phyloP scores from a whole-genome alignment of 1,140 invertebrate genomes.

The Neelides sp. region DNA sequence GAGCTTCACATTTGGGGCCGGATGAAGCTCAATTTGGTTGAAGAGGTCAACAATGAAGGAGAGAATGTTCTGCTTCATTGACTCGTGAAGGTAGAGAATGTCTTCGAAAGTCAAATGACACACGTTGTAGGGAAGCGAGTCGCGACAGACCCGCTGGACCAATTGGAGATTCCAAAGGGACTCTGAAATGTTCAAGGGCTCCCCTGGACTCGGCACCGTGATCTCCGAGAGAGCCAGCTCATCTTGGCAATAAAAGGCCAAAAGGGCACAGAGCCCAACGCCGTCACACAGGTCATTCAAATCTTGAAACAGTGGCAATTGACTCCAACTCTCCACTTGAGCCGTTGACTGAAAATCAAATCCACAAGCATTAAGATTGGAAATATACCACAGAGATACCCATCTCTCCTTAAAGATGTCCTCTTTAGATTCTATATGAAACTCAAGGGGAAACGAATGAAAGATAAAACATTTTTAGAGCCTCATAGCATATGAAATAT shows the following conservation, averaged over 20 bases:
- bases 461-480: no score
- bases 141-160: slow-evolving; percentile 72
- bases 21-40: slow-evolving; percentile 85
- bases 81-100: slow-evolving; percentile 87
- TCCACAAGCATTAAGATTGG: background rate
- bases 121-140: slow-evolving; percentile 70
- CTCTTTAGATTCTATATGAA: no score
- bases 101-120: slow-evolving; percentile 94
- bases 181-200: slow-evolving; percentile 42
- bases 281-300: slow-evolving; percentile 27
- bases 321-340: slow-evolving; percentile 29
- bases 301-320: slow-evolving; percentile 28
- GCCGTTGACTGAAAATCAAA: slow-evolving; percentile 16
- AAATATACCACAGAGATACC: no score
- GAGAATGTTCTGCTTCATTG: slow-evolving; percentile 83
- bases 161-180: slow-evolving; percentile 87
- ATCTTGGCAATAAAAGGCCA: slow-evolving; percentile 88
- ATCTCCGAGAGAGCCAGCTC: slow-evolving; percentile 63
- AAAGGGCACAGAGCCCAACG: slow-evolving; percentile 70
- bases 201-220: slow-evolving; percentile 51
- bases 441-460: no score
- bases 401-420: no score
- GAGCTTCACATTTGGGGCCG: slow-evolving; percentile 71
- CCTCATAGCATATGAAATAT: no score
- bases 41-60: slow-evolving; percentile 92